Evolutionary conservation across 2,888 invertebrate genomes (phyloP).

Genomic region (Drosophila buzzatii): DNA sequence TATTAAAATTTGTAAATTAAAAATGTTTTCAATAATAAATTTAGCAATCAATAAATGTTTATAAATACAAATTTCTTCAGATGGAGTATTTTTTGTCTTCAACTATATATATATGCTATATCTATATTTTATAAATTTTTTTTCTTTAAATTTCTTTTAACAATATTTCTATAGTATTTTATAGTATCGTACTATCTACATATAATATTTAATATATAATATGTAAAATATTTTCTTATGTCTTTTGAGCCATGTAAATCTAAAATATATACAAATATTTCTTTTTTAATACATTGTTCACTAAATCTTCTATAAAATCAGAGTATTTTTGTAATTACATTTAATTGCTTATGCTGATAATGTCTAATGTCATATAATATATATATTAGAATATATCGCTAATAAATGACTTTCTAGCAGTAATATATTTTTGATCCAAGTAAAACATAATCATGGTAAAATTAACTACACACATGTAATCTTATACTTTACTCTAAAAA

Average conservation of each 20-base stretch:
- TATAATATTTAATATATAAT: background rate
- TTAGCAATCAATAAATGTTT: background rate
- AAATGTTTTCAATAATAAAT: too few relatives aligned
- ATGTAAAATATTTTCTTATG: background rate
- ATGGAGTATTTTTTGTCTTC: background rate
- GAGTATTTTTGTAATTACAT: background rate
- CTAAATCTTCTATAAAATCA: background rate
- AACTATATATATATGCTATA: background rate
- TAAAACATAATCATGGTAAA: background rate
- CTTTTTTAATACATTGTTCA: too few relatives aligned
- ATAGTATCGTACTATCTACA: background rate
- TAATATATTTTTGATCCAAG: background rate
- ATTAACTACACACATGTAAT: constrained; percentile 13
- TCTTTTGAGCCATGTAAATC: too few relatives aligned
- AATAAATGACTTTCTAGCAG: constrained; percentile 2
- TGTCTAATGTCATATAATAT: background rate
- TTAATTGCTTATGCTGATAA: background rate
- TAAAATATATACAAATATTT: too few relatives aligned
- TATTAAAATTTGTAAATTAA: background rate
- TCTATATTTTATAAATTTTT: background rate
- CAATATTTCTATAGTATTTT: background rate
- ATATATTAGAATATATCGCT: background rate
- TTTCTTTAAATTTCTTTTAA: background rate
- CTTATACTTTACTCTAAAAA: background rate
- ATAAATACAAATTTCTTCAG: background rate